Evolutionary conservation across 1,140 invertebrate genomes (phyloP).

Genomic region (Bombus difficillimus): DNA sequence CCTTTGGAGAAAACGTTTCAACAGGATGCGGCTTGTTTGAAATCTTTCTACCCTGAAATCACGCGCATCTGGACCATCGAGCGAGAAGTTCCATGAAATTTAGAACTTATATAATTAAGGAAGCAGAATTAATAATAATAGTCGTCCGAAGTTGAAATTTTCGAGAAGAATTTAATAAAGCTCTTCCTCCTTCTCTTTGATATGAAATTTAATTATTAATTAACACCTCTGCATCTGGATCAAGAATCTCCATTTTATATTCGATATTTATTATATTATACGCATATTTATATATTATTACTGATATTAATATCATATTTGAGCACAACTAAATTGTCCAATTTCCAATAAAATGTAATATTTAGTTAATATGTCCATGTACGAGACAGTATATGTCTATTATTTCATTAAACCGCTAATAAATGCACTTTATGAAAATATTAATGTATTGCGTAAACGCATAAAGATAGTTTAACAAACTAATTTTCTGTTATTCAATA

Average conservation of each 20-base stretch:
- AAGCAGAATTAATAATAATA: not conserved
- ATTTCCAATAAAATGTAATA: too few relatives aligned
- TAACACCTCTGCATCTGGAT: not conserved
- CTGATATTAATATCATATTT: too few relatives aligned
- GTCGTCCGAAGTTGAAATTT: not conserved
- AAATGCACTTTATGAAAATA: not conserved
- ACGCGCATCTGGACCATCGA: not conserved
- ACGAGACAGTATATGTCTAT: not conserved
- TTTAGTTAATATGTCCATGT: not conserved
- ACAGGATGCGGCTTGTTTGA: not conserved
- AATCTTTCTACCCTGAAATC: not conserved
- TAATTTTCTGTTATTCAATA: not conserved
- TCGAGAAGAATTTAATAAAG: not conserved
- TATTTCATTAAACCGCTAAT: not conserved
- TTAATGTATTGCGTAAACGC: not conserved
- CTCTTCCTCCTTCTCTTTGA: not conserved
- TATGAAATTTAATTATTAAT: not conserved
- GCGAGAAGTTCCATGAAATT: not conserved
- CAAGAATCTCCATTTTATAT: too few relatives aligned
- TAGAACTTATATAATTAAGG: not conserved
- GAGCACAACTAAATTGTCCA: too few relatives aligned
- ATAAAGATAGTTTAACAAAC: not conserved
- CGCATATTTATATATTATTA: not conserved
- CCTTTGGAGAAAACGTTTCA: conserved; percentile 19
- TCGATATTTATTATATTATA: not conserved